Evolutionary conservation across 2,888 invertebrate genomes (phyloP).

Genomic region (Nomada hirtipes): DNA sequence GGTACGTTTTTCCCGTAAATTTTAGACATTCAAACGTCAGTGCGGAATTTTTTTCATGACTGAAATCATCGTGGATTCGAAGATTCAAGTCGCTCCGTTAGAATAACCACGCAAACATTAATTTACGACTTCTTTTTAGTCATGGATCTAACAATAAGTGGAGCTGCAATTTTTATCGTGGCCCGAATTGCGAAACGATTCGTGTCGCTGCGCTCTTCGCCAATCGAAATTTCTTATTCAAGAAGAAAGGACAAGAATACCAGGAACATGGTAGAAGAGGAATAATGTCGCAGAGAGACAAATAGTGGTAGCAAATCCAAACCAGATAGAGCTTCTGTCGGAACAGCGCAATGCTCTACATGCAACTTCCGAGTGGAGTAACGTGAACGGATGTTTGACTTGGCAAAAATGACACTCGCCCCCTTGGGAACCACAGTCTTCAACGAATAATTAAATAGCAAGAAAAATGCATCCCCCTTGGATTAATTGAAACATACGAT

Average conservation of each 20-base stretch:
- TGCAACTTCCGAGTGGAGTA: conserved; percentile 12
- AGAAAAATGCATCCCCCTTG: too few species aligned
- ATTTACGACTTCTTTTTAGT: conserved; percentile 39
- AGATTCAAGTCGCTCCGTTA: too few species aligned
- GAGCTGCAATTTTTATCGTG: conserved; percentile 47
- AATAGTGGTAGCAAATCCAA: conserved; percentile 45
- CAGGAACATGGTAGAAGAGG: neutral
- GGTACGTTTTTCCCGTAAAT: too few species aligned
- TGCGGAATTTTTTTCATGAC: too few species aligned
- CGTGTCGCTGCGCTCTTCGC: conserved; percentile 15
- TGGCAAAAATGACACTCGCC: conserved; percentile 14
- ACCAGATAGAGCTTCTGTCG: conserved; percentile 42
- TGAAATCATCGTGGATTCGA: too few species aligned
- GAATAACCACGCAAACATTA: neutral
- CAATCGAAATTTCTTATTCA: conserved; percentile 2
- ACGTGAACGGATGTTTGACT: conserved; percentile 37
- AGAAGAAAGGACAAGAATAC: neutral
- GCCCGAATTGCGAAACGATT: conserved; percentile 52
- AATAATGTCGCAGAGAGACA: conserved; percentile 13
- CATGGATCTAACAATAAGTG: conserved; percentile 49
- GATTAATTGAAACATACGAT: too few species aligned
- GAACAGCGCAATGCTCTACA: conserved; percentile 14
- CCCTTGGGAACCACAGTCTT: neutral
- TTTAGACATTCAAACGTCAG: too few species aligned
- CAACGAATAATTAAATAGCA: neutral